phyloP scores from a whole-genome alignment of 2,113 vertebrate species.

The Cyphomyrus plagiostoma region DNA sequence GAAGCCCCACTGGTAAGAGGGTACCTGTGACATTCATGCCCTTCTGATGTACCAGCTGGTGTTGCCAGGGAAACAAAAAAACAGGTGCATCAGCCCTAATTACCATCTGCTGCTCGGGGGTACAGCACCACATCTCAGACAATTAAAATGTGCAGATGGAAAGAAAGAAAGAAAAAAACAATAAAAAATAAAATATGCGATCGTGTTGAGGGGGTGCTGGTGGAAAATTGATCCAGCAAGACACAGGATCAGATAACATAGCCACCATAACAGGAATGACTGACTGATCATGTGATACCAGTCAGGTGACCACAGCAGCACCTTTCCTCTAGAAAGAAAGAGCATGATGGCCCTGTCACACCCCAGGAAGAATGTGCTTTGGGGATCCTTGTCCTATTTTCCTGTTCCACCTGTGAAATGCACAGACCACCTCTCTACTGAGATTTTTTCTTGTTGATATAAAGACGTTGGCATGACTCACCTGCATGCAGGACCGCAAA shows the following conservation, averaged over 20 bases:
- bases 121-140: background rate
- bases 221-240: background rate
- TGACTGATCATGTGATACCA: background rate
- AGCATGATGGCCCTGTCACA: background rate
- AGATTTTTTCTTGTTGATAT: background rate
- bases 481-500: background rate
- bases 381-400: background rate
- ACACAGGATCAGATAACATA: background rate
- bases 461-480: background rate
- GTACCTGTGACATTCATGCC: background rate
- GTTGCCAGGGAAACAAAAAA: background rate
- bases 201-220: background rate
- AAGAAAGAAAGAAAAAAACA: background rate
- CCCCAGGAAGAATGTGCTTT: background rate
- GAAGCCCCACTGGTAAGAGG: background rate
- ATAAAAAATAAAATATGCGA: background rate
- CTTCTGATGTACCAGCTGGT: background rate
- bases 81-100: background rate
- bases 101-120: background rate
- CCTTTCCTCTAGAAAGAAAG: background rate
- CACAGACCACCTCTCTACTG: background rate
- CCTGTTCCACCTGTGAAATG: background rate
- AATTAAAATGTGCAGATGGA: background rate
- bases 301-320: background rate
- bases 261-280: background rate